Evolutionary conservation across 2,113 vertebrate genomes (phyloP), one percentile per base, ranked within the genome.

Genomic region (Perccottus glenii): DNA sequence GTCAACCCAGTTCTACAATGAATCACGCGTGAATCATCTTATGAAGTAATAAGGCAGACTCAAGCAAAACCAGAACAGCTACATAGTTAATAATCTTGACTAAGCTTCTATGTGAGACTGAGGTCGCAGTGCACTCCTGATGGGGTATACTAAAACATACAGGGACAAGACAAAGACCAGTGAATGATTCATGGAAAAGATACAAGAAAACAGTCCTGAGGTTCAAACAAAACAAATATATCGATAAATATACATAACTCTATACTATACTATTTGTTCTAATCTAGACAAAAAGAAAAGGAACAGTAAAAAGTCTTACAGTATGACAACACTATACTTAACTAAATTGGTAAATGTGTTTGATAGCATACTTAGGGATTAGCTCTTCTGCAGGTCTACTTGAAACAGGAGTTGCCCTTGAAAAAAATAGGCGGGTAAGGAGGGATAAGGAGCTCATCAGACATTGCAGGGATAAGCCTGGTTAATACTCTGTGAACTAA

Each of bases 361-460:
- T 67, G 60, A 77, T 64, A 50, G 55, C 1, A 40, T 64, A 8
- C n/a, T 64, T 60, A 55, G 66, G 32, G 33, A 73, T 67, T 43
- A 61, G 74, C 77, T 46, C 66, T 64, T 62, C n/a, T 42, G 46
- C 69, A 65, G 81, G 60, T 80, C 15, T 35, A 64, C 35, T 61
- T 51, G 27, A 65, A 68, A 47, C 4, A 5, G 52, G 15, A 59
- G 64, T 11, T 60, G 63, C 49, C 43, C 58, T 49, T 1, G 1
- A 15, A 57, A 49, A 53, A 33, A 40, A 60, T 43, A 43, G 47
- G 62, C 6, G 49, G 60, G 51, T 77, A 67, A 59, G 50, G 5
- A 35, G 51, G 82, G 78, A 78, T 86, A 80, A 83, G 70, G 19
- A 83, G 70, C 72, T 83, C 67, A 81, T 86, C 72, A 84, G 78